A percentile compares a stretch with the other conserved stretches of the same genome.
Conservation (phyloP, 2,888 invertebrate species). For the Phortica okadai region DNA sequence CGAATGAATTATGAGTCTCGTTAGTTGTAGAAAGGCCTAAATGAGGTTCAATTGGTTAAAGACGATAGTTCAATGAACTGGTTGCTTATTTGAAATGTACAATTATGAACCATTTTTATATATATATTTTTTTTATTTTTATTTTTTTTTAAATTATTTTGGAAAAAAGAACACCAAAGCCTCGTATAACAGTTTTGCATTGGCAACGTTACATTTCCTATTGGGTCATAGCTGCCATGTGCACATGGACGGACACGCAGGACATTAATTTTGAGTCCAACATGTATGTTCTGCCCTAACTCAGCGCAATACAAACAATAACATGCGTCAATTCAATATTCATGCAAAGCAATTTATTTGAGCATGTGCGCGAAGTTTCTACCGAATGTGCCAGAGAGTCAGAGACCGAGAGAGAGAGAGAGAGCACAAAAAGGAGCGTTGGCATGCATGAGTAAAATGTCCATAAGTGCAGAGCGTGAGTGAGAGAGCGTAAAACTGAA, state of each 20-base stretch:
- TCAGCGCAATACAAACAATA: too few relatives aligned
- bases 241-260: not conserved
- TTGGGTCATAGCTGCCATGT: not conserved
- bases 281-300: too few relatives aligned
- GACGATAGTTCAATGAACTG: not conserved
- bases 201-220: not conserved
- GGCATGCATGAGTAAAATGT: not conserved
- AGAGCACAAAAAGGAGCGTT: not conserved
- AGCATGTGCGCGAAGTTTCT: not conserved
- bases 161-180: too few relatives aligned
- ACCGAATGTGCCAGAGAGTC: conserved; percentile 23
- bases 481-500: not conserved
- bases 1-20: not conserved
- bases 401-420: conserved; percentile 18
- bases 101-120: too few relatives aligned
- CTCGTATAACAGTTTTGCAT: not conserved
- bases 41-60: not conserved
- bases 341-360: not conserved
- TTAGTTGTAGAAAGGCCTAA: not conserved
- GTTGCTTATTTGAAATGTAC: not conserved
- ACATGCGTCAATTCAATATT: too few relatives aligned
- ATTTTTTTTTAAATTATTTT: too few relatives aligned
- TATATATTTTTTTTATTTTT: too few relatives aligned
- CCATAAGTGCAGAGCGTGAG: not conserved
- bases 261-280: not conserved